Base-by-base conservation (phyloP, 2,113 vertebrate genomes). In the Cromileptes altivelis region DNA sequence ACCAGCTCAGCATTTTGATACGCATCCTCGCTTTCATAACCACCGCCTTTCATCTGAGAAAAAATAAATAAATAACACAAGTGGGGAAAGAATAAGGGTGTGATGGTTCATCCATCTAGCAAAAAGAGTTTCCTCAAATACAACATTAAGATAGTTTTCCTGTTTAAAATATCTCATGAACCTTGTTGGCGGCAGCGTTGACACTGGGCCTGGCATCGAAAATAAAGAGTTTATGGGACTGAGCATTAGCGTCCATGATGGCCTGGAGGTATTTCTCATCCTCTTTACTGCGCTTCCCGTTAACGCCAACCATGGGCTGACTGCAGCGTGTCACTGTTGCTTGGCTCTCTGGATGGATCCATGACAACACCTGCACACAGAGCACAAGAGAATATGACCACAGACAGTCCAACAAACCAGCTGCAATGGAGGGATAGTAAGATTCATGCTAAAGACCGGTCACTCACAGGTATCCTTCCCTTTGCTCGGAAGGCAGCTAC, bases 301-400 rank as follows among this genome's bases (percentile, higher is more conserved):
- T 98, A 15, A 98, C 96, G 10, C 98, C 98, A 7, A 97, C 97
- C 98, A 98, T 96, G 3, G 98, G 98, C 92, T 99, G 98, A 84
- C 97, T 98, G 88, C 97, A 98, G 30, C 98, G 96, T 1, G 97
- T 97, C 85, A 99, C 95, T 0, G 98, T 97, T 13, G 98, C 98
- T 94, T 99, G 98, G 82, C 97, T 99, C 92, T 99, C 98, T 14
- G 98, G 98, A 85, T 99, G 98, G 91, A 99, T 97, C 98, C 98
- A 99, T 1, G 98, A 99, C 84, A 99, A 91, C 49, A 99, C 98
- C 98, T 99, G 58, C 68, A 67, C n/a, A 69, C 7, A 33, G 21
- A 68, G 45, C 2, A 42, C 0, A 15, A 47, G n/a, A 75, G 15
- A 57, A 45, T 19, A 61, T 78, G 1, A 70, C 5, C 23, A 72